phyloP scores from a whole-genome alignment of 2,113 vertebrate genomes.

The Dromiciops gliroides region DNA sequence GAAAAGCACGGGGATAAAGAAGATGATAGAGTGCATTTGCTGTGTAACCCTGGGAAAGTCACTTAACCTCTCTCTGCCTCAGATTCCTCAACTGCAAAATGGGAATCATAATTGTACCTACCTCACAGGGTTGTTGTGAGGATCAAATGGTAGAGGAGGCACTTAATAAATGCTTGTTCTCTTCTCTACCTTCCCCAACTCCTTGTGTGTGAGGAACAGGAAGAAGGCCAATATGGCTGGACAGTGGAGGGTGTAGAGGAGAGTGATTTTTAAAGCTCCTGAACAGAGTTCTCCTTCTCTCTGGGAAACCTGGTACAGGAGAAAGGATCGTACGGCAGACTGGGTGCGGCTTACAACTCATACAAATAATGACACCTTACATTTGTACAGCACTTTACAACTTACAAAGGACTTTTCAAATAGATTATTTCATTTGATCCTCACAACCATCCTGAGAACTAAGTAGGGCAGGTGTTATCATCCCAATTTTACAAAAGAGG shows the following conservation, averaged over 20 bases:
- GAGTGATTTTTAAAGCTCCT: neutral
- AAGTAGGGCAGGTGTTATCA: neutral
- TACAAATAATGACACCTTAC: neutral
- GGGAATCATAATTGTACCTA: neutral
- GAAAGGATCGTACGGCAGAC: neutral
- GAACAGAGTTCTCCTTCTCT: neutral
- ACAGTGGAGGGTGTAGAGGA: neutral
- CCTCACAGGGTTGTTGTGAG: neutral
- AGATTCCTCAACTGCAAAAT: neutral
- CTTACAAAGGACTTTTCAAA: neutral
- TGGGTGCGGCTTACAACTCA: neutral
- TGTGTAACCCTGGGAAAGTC: neutral
- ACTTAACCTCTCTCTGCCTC: neutral
- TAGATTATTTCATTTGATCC: neutral
- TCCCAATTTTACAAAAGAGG: neutral
- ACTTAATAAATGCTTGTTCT: neutral
- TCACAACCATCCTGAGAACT: neutral
- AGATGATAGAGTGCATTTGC: neutral
- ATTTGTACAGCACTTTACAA: neutral
- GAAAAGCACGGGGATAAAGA: neutral
- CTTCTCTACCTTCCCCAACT: neutral
- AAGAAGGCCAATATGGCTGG: neutral
- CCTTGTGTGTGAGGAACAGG: neutral
- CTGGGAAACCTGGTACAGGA: neutral
- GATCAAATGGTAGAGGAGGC: neutral